Conservation (phyloP, 2,888 invertebrate genomes). For the Trichogramma dendrolimi region DNA sequence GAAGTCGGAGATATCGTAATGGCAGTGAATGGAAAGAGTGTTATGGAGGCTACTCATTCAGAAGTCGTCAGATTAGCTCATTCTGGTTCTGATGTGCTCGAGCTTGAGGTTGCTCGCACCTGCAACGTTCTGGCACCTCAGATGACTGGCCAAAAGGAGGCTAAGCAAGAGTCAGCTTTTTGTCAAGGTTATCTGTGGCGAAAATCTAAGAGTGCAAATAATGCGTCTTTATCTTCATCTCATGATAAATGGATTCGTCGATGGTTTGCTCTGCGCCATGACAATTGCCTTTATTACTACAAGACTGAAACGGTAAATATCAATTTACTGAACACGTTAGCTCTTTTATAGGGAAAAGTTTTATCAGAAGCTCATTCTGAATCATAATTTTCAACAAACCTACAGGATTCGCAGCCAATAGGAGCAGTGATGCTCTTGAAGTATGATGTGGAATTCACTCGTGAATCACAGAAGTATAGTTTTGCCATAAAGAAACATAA, state of each 20-base stretch:
- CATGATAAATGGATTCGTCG: slow-evolving; percentile 71
- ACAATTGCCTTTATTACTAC: slow-evolving; percentile 92
- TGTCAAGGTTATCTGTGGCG: slow-evolving; percentile 77
- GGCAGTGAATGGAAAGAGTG: slow-evolving; percentile 84
- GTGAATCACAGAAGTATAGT: slow-evolving; percentile 67
- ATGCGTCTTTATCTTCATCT: slow-evolving; percentile 54
- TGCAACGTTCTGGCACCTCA: slow-evolving; percentile 73
- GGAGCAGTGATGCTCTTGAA: slow-evolving; percentile 84
- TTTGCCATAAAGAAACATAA: slow-evolving; percentile 70
- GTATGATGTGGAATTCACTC: slow-evolving; percentile 66
- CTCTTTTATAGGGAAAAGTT: neutral
- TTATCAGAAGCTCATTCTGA: neutral
- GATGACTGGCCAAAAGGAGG: slow-evolving; percentile 56
- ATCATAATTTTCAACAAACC: slow-evolving; percentile 11
- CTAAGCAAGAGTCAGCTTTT: slow-evolving; percentile 55
- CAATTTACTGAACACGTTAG: slow-evolving; percentile 14
- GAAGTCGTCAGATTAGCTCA: slow-evolving; percentile 91
- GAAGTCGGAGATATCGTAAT: slow-evolving; percentile 93
- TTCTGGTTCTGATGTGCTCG: slow-evolving; percentile 79
- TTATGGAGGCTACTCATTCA: slow-evolving; percentile 87
- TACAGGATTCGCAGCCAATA: slow-evolving; percentile 78
- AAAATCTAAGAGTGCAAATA: slow-evolving; percentile 58
- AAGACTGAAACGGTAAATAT: slow-evolving; percentile 79
- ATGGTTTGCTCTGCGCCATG: slow-evolving; percentile 86
- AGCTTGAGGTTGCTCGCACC: slow-evolving; percentile 83